phyloP scores from a whole-genome alignment of 1,140 invertebrate species.

The Aphis gossypii region DNA sequence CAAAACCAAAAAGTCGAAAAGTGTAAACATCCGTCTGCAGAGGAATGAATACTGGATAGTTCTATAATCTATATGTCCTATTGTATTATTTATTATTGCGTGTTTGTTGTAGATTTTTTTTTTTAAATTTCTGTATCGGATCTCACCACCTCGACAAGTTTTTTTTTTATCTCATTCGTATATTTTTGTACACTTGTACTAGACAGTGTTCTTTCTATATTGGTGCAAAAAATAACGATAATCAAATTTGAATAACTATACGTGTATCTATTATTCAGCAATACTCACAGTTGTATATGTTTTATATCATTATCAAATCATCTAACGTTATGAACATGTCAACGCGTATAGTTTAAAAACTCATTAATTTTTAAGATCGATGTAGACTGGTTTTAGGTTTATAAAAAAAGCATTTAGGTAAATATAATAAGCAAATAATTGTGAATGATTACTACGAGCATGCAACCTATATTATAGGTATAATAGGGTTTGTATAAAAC shows the following conservation, averaged over 20 bases:
- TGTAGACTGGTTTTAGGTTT: neutral
- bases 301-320: neutral
- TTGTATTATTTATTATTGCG: neutral
- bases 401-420: neutral
- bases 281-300: neutral
- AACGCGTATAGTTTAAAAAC: neutral
- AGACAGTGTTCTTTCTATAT: neutral
- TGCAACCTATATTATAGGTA: neutral
- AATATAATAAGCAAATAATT: constrained; percentile 16
- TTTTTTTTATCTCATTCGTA: neutral
- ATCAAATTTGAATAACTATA: neutral
- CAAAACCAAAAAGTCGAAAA: constrained; percentile 26
- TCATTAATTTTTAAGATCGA: constrained; percentile 2
- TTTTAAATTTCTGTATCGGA: neutral
- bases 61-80: no score
- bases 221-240: neutral
- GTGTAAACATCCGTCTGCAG: neutral
- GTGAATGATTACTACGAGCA: neutral
- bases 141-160: neutral
- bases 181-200: neutral
- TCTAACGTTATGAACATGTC: neutral
- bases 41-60: neutral
- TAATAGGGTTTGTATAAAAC: neutral
- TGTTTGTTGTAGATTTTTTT: neutral
- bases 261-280: neutral